phyloP scores from a whole-genome alignment of 2,113 vertebrate genomes.

The Mesembrinibis cayennensis region DNA sequence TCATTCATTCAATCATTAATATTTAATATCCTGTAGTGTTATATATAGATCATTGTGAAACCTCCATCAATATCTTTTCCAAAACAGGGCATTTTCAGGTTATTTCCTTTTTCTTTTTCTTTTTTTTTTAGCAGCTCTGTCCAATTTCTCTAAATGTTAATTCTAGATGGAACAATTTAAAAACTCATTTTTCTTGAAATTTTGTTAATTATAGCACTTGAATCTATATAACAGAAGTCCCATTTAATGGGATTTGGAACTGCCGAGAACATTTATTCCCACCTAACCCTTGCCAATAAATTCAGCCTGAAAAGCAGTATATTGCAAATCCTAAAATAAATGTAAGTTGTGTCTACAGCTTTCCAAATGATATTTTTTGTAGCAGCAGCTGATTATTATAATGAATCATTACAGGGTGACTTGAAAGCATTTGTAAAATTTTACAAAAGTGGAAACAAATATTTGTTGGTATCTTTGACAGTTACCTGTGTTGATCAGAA shows the following conservation, averaged over 20 bases:
- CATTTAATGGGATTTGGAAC: conserved; percentile 37
- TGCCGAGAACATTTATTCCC: conserved; percentile 44
- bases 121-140: not conserved
- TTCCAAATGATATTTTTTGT: conserved; percentile 33
- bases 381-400: conserved; percentile 32
- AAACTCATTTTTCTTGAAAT: not conserved
- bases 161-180: not conserved
- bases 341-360: conserved; percentile 37
- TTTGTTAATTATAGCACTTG: conserved; percentile 45
- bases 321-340: conserved; percentile 55
- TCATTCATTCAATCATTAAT: not conserved
- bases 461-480: conserved; percentile 25
- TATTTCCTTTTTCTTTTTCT: not conserved
- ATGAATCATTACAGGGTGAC: conserved; percentile 2
- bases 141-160: not conserved
- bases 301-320: conserved; percentile 24
- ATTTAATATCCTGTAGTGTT: not conserved
- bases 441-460: not conserved
- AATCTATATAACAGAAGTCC: conserved; percentile 25
- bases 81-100: not conserved
- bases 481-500: conserved; percentile 31
- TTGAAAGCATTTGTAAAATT: conserved; percentile 27
- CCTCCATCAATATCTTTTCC: not conserved
- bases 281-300: conserved; percentile 47
- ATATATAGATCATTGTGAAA: not conserved